Base-by-base conservation (phyloP, 2,113 vertebrate species). In the Emydocephalus ijimae region DNA sequence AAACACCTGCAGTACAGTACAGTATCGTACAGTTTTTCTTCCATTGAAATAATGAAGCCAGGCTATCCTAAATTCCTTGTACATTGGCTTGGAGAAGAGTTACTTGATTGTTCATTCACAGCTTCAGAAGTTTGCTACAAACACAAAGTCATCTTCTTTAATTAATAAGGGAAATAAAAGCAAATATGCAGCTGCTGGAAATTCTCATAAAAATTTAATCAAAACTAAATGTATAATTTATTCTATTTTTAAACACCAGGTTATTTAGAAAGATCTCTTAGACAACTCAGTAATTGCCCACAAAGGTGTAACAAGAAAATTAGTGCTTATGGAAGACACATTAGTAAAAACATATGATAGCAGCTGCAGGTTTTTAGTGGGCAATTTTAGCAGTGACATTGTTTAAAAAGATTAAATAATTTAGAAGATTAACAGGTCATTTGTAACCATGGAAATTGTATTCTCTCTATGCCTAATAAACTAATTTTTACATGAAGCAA, bases 361-460 rank as follows among this genome's bases (percentile, higher is more conserved):
- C 74, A 88, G 52, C 91, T 94, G 91, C 93, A 29, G 93, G 94
- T 95, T 96, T 87, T 95, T 91, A 90, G 89, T 87, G 74, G 92
- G 87, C 69, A 93, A 95, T 95, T 96, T 96, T 94, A 96, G 93
- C 93, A 95, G 54, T 88, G 91, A 93, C 96, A 94, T 94, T 97
- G 90, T 95, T 97, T 69, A 0, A 95, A 94, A 96, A 96, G 96
- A 94, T 93, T 96, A 94, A 95, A 95, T 97, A 96, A 97, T 97
- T 97, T 97, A 92, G 92, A 91, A 97, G 94, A 97, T 97, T 97
- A 96, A 85, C 94, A 95, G 96, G 95, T 96, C 95, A 97, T 97
- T 97, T 97, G 97, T 97, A 96, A 97, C 97, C 96, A 97, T 97
- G 96, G 97, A 96, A 97, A 97, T 96, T 39, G 57, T 93, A 93